Evolutionary conservation across 2,888 invertebrate species (phyloP), one percentile per base, ranked within the genome.

Genomic region (Papilio gigon): DNA sequence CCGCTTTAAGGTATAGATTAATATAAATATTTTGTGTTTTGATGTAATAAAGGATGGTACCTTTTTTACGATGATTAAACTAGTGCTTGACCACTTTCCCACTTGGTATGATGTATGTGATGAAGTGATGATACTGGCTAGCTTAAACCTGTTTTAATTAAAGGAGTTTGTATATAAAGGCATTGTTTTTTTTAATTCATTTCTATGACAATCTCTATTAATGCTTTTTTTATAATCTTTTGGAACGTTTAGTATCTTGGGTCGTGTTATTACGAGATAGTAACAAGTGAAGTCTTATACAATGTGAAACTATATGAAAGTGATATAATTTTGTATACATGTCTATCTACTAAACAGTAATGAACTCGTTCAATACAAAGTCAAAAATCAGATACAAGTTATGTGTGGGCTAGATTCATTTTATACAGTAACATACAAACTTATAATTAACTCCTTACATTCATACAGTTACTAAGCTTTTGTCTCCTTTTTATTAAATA

Each of bases 331-430:
- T 37, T 22, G 22, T 37, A 25, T 25, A 30, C 53, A 4, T 27
- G 53, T 56, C 30, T 53, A 30, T 30, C 30, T 56, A 30, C n/a
- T 56, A 56, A 56, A 56, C 30, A 56, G 30, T 4, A 27, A 30
- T 56, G 53, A 30, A 53, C 30, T 27, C 14, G 27, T 53, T 53
- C 27, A 6, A 27, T 50, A 22, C 47, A 5, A 22, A 53, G n/a
- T 30, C 17, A 56, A 56, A 30, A 30, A 56, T 56, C 53, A 30
- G 30, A 56, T 27, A 53, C 53, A 30, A 56, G 53, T 27, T 56
- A 30, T n/a, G 9, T 30, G n/a, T 56, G 53, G n/a, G 30, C 53
- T 17, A n/a, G 30, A 30, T 56, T 27, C 53, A 56, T 30, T 27
- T 30, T 2, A 27, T 22, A 53, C 27, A 27, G n/a, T 22, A 27